A percentile compares a stretch with the other conserved stretches of the same genome.
Conservation (phyloP, 2,888 invertebrate species). For the Crioceris asparagi region DNA sequence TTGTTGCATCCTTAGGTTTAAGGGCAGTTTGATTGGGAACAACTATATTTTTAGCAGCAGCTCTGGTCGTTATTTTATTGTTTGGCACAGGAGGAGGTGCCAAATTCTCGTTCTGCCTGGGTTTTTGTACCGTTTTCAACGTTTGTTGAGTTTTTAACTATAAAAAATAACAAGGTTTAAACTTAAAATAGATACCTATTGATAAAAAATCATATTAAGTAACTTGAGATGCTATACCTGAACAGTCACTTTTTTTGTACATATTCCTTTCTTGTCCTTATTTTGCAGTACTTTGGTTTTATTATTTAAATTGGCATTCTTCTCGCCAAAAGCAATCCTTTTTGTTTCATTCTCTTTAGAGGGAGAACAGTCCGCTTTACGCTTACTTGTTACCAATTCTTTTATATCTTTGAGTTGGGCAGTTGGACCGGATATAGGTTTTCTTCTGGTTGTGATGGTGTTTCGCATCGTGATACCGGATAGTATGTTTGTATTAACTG, state of each 20-base stretch:
- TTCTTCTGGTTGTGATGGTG: slow-evolving; percentile 44
- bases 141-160: slow-evolving; percentile 28
- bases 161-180: background rate
- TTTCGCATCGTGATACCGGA: slow-evolving; percentile 35
- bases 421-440: slow-evolving; percentile 15
- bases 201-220: background rate
- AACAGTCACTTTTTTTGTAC: slow-evolving; percentile 41
- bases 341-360: slow-evolving; percentile 64
- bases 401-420: slow-evolving; percentile 20
- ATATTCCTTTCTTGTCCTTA: slow-evolving; percentile 22
- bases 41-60: slow-evolving; percentile 24
- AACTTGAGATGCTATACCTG: slow-evolving; percentile 13
- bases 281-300: too few relatives aligned
- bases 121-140: slow-evolving; percentile 33
- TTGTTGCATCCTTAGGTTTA: slow-evolving; percentile 32
- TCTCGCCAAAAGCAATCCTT: slow-evolving; percentile 78
- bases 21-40: slow-evolving; percentile 31
- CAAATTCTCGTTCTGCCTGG: slow-evolving; percentile 36
- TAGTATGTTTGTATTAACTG: slow-evolving; percentile 28
- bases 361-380: slow-evolving; percentile 75
- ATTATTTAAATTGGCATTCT: slow-evolving; percentile 48
- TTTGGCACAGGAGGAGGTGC: slow-evolving; percentile 30
- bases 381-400: slow-evolving; percentile 48
- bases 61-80: slow-evolving; percentile 33
- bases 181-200: background rate